These are phyloP conservation scores for Melanocharis versteri DNA, from an alignment of 2,113 vertebrate species.

Conservation along the genomic window DNA sequence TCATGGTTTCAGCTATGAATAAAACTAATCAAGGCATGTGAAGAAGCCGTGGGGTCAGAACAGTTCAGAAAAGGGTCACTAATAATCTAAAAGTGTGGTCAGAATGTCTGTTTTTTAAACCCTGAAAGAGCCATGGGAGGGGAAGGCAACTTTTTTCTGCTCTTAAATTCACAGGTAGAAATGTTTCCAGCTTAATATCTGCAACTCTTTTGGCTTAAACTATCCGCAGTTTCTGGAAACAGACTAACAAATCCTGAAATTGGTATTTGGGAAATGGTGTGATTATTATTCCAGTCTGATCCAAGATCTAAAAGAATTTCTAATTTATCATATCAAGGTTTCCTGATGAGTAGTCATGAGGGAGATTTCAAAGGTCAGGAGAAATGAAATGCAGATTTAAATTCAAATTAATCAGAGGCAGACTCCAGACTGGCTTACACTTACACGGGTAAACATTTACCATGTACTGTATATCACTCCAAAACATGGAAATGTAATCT, in stretches of 20 bases:
- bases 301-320: slow-evolving; percentile 55
- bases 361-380: slow-evolving; percentile 63
- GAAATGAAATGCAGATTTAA: slow-evolving; percentile 56
- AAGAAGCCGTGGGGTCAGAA: not conserved
- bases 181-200: not conserved
- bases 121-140: not conserved
- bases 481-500: not conserved
- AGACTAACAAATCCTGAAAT: not conserved
- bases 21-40: not conserved
- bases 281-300: slow-evolving; percentile 46
- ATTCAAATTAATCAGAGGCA: slow-evolving; percentile 38
- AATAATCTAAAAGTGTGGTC: not conserved
- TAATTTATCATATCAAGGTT: slow-evolving; percentile 47
- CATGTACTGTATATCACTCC: not conserved
- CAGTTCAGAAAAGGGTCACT: not conserved
- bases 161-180: not conserved
- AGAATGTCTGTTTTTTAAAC: not conserved
- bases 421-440: not conserved
- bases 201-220: not conserved
- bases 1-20: not conserved
- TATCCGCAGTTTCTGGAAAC: not conserved
- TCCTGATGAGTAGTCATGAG: slow-evolving; percentile 39
- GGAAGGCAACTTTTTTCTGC: not conserved
- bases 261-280: not conserved
- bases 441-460: not conserved